Percentiles rank a stretch among this genome's conserved stretches.
phyloP scores from a whole-genome alignment of 1,140 invertebrate species.

The Harlomillsia oculata region DNA sequence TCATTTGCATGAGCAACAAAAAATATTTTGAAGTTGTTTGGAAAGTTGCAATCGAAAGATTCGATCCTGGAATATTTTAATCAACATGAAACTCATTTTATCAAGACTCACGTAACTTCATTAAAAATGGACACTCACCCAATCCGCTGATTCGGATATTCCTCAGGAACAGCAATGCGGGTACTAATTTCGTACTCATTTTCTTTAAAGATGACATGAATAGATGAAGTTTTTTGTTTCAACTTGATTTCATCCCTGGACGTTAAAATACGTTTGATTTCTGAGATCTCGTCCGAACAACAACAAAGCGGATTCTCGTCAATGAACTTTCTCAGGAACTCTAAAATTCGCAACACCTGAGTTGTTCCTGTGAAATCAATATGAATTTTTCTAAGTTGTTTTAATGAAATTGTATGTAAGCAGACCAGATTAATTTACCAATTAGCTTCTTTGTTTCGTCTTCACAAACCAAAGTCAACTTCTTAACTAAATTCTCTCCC shows the following conservation, averaged over 20 bases:
- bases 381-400: conserved; percentile 27
- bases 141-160: conserved; percentile 53
- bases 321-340: conserved; percentile 57
- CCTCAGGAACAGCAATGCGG: conserved; percentile 52
- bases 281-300: conserved; percentile 61
- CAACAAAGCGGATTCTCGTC: conserved; percentile 61
- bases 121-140: conserved; percentile 45
- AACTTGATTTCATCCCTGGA: conserved; percentile 50
- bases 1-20: conserved; percentile 57
- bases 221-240: conserved; percentile 55
- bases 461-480: conserved; percentile 55
- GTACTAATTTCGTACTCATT: conserved; percentile 52
- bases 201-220: conserved; percentile 51
- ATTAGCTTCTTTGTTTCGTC: conserved; percentile 52
- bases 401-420: no score
- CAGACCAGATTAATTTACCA: conserved; percentile 41
- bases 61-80: conserved; percentile 43
- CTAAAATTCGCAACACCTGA: conserved; percentile 48
- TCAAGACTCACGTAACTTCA: no score
- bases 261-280: conserved; percentile 48
- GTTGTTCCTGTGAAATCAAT: conserved; percentile 36
- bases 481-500: conserved; percentile 52
- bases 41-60: conserved; percentile 56
- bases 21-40: conserved; percentile 50
- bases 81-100: neutral